phyloP scores from a whole-genome alignment of 2,797 vertebrate species.

The Coilia nasus region DNA sequence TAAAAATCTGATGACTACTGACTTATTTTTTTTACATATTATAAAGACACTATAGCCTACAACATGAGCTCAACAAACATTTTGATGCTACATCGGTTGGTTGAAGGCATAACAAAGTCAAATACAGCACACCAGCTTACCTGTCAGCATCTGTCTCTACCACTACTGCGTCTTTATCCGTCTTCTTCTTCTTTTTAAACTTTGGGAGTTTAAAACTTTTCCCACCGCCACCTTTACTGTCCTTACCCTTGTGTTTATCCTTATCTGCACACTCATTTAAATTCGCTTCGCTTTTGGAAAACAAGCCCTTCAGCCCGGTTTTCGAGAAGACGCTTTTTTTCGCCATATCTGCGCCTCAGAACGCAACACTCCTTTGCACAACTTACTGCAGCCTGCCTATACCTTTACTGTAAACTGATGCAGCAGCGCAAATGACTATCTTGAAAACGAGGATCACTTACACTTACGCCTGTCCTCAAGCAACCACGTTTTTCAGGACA shows the following conservation, averaged over 20 bases:
- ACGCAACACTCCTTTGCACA: not conserved
- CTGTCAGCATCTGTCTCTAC: conserved; percentile 1
- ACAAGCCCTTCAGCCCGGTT: conserved; percentile 49
- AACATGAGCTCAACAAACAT: not conserved
- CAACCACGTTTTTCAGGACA: not conserved
- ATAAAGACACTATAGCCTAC: too few species aligned
- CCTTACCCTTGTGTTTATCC: too few species aligned
- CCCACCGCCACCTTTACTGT: not conserved
- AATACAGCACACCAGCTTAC: conserved; percentile 9
- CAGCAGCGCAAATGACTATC: not conserved
- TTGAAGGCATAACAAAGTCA: not conserved
- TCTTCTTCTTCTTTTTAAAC: conserved; percentile 47
- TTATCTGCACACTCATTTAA: conserved; percentile 36
- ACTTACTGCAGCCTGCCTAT: not conserved
- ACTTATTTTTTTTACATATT: too few species aligned
- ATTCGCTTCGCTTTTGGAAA: conserved; percentile 53
- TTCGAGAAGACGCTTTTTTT: conserved; percentile 33
- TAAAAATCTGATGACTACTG: too few species aligned
- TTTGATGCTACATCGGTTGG: not conserved
- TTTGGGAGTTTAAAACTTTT: conserved; percentile 37
- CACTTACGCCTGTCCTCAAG: not conserved
- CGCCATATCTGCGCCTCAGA: conserved; percentile 34
- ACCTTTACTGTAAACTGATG: not conserved
- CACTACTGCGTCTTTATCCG: not conserved
- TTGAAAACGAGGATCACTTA: not conserved